Conservation (phyloP, 1,140 invertebrate species). For the Drosophila triauraria region DNA sequence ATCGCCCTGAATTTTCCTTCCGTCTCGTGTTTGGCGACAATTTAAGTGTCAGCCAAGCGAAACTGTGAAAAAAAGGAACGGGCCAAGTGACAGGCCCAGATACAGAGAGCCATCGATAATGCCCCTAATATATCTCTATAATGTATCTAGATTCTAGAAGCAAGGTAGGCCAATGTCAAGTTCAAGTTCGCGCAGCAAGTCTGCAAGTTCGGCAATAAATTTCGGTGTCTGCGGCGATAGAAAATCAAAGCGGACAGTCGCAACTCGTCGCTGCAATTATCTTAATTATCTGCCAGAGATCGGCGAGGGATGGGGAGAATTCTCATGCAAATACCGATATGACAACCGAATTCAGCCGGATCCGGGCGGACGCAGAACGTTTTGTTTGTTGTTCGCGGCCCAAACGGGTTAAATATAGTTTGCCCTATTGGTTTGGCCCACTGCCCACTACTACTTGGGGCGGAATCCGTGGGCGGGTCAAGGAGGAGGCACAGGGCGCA, state of each 20-base stretch:
- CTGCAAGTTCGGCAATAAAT: constrained; percentile 43
- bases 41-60: constrained; percentile 13
- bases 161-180: constrained; percentile 55
- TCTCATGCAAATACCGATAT: constrained; percentile 34
- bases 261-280: constrained; percentile 58
- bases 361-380: constrained; percentile 50
- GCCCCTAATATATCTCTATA: not conserved
- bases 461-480: not conserved
- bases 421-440: constrained; percentile 65
- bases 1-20: too few species aligned
- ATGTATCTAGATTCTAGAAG: not conserved
- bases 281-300: constrained; percentile 60
- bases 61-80: too few species aligned
- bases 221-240: constrained; percentile 12
- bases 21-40: constrained; percentile 22
- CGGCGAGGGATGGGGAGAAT: constrained; percentile 35
- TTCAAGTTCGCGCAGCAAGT: constrained; percentile 49
- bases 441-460: constrained; percentile 29
- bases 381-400: constrained; percentile 32
- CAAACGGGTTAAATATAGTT: constrained; percentile 35
- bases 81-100: constrained; percentile 25
- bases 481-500: not conserved
- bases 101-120: constrained; percentile 6
- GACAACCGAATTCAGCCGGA: constrained; percentile 71
- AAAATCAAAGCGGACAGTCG: constrained; percentile 46